Base-by-base conservation (phyloP, 2,797 vertebrate species). In the Apodemus agrarius region DNA sequence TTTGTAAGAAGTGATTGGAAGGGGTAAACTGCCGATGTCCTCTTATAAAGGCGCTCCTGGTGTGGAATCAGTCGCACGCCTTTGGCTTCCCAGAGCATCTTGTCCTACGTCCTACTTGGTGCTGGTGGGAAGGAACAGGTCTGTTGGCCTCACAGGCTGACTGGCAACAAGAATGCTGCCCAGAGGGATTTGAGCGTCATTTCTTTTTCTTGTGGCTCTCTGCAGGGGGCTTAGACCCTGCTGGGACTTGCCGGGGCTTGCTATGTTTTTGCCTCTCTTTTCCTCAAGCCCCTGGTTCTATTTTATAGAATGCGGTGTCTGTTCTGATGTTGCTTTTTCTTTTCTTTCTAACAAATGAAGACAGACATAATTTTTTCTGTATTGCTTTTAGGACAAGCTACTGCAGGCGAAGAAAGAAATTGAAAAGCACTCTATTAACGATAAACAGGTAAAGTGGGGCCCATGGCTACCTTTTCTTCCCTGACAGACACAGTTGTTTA, bases 381-480 rank as follows among this genome's bases (percentile, higher is more conserved):
- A 0, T 98, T 97, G 11, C 1, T 98, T 98, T 92, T 93, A 99
- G 99, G 99, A 98, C 92, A 99, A 99, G 98, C 98, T 99, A 97
- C 98, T 99, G 96, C 99, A 99, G 98, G 99, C 99, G 0, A 99
- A 99, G 98, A 99, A 99, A 97, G 99, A 99, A 97, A 99, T 99
- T 97, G 99, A 99, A 96, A 99, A 99, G 95, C 99, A 99, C 97
- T 99, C 99, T 34, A 98, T 99, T 97, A 99, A 99, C 97, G 99
- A 99, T 97, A 99, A 99, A 95, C 99, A 99, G 99, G 99, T 99
- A 99, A 67, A 31, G 26, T 14, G 17, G 52, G 74, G 54, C 65
- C 63, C 40, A 22, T 29, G 11, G 11, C 40, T 11, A 12, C 63
- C 14, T 89, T 92, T 80, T 74, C 69, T 91, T 3, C 83, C 26